Evolutionary conservation across 2,113 vertebrate genomes (phyloP).

Genomic region (Spermophilus dauricus): DNA sequence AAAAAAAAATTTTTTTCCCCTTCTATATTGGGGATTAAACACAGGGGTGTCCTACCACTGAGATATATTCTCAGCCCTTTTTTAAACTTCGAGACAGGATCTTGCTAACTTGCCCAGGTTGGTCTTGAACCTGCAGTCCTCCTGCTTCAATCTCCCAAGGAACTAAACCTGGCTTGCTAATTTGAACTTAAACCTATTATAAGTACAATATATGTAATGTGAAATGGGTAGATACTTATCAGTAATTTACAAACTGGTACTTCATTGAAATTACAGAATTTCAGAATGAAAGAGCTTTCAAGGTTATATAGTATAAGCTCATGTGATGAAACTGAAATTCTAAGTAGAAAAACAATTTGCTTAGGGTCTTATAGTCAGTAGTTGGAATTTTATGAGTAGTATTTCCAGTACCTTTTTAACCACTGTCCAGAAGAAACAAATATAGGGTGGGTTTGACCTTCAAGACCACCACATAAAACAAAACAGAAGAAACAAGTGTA

Average conservation of each 20-base stretch:
- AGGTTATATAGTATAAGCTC: background rate
- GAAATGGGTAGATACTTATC: background rate
- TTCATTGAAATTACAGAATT: background rate
- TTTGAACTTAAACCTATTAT: background rate
- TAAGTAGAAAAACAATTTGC: background rate
- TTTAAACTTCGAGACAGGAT: background rate
- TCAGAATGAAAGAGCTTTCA: background rate
- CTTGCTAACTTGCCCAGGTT: background rate
- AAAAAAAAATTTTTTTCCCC: background rate
- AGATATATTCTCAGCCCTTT: too few relatives aligned
- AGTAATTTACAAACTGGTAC: background rate
- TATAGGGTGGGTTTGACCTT: background rate
- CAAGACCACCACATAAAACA: background rate
- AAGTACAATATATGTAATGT: background rate
- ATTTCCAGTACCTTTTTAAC: background rate
- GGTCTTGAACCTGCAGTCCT: background rate
- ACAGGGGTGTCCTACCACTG: too few relatives aligned
- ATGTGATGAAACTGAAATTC: background rate
- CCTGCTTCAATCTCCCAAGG: background rate
- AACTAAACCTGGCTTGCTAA: background rate
- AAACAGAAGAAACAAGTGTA: background rate
- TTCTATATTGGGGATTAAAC: too few relatives aligned
- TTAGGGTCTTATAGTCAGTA: background rate
- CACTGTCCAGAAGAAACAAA: background rate
- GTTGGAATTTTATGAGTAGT: background rate